These are phyloP conservation scores for Crotophaga sulcirostris DNA, from an alignment of 2,113 vertebrate species.

Conservation along the genomic window DNA sequence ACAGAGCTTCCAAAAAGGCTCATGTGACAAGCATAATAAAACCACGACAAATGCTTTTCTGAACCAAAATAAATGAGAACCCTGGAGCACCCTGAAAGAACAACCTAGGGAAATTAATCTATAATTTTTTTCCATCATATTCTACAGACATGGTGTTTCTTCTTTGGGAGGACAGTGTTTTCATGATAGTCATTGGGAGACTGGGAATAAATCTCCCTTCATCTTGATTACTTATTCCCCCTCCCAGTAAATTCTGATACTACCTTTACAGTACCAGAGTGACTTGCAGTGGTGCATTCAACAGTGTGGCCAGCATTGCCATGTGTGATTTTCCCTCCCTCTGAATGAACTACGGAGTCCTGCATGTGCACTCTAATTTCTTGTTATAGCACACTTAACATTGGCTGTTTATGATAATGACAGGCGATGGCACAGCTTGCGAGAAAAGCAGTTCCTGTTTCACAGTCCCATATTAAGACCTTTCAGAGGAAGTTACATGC, in stretches of 20 bases:
- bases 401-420: not conserved
- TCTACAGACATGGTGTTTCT: not conserved
- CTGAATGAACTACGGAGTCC: not conserved
- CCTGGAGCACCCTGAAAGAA: not conserved
- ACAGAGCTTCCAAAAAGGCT: slow-evolving; percentile 1
- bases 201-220: not conserved
- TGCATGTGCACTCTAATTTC: not conserved
- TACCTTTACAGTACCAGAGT: not conserved
- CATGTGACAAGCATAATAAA: not conserved
- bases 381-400: not conserved
- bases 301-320: not conserved
- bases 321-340: not conserved
- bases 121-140: not conserved
- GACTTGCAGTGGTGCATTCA: not conserved
- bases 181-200: not conserved
- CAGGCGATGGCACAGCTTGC: not conserved
- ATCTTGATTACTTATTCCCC: not conserved
- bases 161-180: not conserved
- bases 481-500: not conserved
- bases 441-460: not conserved
- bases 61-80: not conserved
- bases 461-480: not conserved
- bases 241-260: not conserved
- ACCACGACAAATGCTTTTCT: not conserved
- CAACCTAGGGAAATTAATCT: not conserved